phyloP scores from a whole-genome alignment of 2,113 vertebrate genomes.

The Aldabrachelys gigantea region DNA sequence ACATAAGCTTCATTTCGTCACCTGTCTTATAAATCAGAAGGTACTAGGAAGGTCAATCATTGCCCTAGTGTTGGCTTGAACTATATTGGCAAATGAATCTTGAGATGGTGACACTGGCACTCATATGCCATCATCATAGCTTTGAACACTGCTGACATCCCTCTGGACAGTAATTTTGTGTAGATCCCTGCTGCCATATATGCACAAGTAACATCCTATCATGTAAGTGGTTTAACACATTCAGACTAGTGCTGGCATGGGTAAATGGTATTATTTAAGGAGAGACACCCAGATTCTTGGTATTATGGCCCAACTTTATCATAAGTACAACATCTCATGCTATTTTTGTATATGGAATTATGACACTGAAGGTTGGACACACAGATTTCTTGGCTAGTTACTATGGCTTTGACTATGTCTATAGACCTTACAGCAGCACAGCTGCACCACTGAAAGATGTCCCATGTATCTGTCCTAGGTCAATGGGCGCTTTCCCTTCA shows the following conservation, averaged over 20 bases:
- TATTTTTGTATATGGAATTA: not conserved
- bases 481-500: no score
- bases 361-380: not conserved
- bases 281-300: not conserved
- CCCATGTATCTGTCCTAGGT: no score
- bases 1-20: not conserved
- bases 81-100: not conserved
- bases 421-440: no score
- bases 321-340: not conserved
- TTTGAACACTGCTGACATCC: not conserved
- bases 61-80: not conserved
- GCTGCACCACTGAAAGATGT: no score
- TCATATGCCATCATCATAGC: not conserved
- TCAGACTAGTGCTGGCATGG: not conserved
- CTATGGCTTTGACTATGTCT: not conserved
- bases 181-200: not conserved
- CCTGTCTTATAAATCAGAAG: not conserved
- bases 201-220: not conserved
- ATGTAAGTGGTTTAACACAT: not conserved
- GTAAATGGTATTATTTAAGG: not conserved
- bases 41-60: not conserved
- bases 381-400: not conserved
- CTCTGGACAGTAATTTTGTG: not conserved
- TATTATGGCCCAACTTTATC: not conserved
- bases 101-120: not conserved